These are phyloP conservation scores for Fissipunctia ypsillon DNA, from an alignment of 2,888 invertebrate species.

Conservation along the genomic window DNA sequence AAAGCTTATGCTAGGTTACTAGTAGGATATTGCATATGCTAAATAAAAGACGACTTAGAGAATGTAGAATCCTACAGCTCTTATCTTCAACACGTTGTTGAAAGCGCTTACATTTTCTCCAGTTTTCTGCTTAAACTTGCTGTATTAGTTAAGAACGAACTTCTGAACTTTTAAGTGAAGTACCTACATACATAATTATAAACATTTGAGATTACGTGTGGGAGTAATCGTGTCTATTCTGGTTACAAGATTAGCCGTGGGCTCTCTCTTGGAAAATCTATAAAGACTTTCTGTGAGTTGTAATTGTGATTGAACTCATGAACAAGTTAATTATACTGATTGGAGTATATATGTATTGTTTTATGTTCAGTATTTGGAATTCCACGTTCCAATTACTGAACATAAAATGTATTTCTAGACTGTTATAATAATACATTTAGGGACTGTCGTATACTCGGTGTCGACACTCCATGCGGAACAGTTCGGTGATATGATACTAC, in stretches of 20 bases:
- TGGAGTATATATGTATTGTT: not conserved
- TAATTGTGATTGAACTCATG: not conserved
- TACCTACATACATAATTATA: constrained; percentile 3
- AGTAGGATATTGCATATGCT: constrained; percentile 48
- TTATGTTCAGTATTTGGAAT: not conserved
- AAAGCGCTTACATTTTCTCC: constrained; percentile 49
- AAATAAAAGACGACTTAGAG: constrained; percentile 52
- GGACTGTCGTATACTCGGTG: not conserved
- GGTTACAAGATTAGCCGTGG: not conserved
- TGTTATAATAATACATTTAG: not conserved
- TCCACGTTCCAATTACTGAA: not conserved
- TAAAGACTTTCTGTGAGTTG: not conserved
- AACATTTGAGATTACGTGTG: not conserved
- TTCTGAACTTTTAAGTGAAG: constrained; percentile 25
- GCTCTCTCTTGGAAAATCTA: not conserved
- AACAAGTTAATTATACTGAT: not conserved
- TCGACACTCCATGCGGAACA: not conserved
- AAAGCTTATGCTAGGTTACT: constrained; percentile 15
- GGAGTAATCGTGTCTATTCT: not conserved
- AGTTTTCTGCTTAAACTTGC: constrained; percentile 33
- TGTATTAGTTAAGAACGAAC: constrained; percentile 29
- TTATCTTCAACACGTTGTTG: constrained; percentile 42
- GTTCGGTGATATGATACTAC: not conserved
- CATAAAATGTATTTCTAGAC: not conserved
- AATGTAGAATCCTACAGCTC: constrained; percentile 39